A percentile compares a stretch with the other conserved stretches of the same genome.
Conservation (phyloP, 2,888 invertebrate species). For the Zele albiditarsus region DNA sequence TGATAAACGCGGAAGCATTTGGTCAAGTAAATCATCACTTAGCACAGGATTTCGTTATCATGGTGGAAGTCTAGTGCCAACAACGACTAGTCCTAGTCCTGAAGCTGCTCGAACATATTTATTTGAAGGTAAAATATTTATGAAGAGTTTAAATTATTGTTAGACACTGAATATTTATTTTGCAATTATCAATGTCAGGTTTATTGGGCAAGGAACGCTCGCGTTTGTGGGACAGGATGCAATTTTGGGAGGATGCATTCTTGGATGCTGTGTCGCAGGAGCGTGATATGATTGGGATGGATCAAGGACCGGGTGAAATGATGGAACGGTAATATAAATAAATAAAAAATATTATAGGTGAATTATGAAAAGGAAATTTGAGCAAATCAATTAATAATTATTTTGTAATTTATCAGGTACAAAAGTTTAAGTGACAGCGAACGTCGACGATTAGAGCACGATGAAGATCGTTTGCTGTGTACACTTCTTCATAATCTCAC, state of each 20-base stretch:
- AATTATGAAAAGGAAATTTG: too few relatives aligned
- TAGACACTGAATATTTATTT: neutral
- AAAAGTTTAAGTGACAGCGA: constrained; percentile 94
- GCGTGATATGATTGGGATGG: constrained; percentile 99
- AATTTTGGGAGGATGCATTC: constrained; percentile 99
- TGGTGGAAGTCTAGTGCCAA: constrained; percentile 87
- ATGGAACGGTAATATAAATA: constrained; percentile 84
- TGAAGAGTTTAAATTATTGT: too few relatives aligned
- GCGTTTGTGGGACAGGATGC: constrained; percentile 98
- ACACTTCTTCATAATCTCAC: constrained; percentile 97
- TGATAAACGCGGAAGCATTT: constrained; percentile 89
- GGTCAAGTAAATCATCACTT: constrained; percentile 90
- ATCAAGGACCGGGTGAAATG: constrained; percentile 99
- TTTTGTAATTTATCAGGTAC: constrained; percentile 75
- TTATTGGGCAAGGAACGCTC: constrained; percentile 84
- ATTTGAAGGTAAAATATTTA: constrained; percentile 82
- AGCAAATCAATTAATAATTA: neutral
- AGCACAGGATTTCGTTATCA: constrained; percentile 91
- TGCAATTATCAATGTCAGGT: constrained; percentile 60
- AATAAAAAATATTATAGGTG: neutral
- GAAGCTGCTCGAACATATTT: constrained; percentile 92
- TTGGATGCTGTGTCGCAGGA: constrained; percentile 98
- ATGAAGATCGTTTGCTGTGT: constrained; percentile 96
- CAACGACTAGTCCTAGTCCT: constrained; percentile 89
- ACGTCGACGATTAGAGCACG: constrained; percentile 95